These are phyloP conservation scores for Myotis findleyi DNA, from an alignment of 2,797 vertebrate genomes.

Conservation along the genomic window DNA sequence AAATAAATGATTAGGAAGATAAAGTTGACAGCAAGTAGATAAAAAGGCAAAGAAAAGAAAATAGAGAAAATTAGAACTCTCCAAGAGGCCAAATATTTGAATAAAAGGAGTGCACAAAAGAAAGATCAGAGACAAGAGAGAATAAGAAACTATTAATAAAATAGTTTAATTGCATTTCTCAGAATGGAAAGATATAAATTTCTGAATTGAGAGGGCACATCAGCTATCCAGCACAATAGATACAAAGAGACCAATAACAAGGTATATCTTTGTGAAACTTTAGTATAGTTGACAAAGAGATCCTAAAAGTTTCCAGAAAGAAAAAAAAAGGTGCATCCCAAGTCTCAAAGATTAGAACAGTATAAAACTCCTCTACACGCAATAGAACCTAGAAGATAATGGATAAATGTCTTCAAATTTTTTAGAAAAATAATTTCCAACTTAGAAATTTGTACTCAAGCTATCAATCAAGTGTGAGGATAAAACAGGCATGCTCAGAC, in stretches of 20 bases:
- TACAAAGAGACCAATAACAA: background rate
- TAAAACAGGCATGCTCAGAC: background rate
- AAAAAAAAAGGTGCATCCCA: background rate
- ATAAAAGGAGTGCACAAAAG: background rate
- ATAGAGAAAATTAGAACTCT: background rate
- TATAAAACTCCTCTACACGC: background rate
- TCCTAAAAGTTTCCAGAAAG: slow-evolving; percentile 21
- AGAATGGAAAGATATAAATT: background rate
- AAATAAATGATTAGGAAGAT: slow-evolving; percentile 26
- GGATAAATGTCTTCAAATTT: background rate
- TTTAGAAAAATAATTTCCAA: slow-evolving; percentile 39
- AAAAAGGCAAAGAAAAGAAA: slow-evolving; percentile 9
- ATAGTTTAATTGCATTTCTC: background rate
- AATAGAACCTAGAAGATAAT: slow-evolving; percentile 4
- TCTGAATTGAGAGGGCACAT: slow-evolving; percentile 12
- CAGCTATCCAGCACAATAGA: background rate
- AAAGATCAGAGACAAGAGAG: slow-evolving; percentile 1
- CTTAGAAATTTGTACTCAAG: slow-evolving; percentile 30
- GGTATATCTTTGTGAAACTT: background rate
- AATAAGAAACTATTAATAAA: background rate
- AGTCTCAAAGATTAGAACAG: background rate
- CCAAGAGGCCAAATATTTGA: background rate
- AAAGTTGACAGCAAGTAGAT: slow-evolving; percentile 7
- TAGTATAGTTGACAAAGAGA: background rate
- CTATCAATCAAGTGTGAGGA: background rate